These are phyloP conservation scores for Agrochola circellaris DNA, from an alignment of 2,888 invertebrate species.

Conservation along the genomic window DNA sequence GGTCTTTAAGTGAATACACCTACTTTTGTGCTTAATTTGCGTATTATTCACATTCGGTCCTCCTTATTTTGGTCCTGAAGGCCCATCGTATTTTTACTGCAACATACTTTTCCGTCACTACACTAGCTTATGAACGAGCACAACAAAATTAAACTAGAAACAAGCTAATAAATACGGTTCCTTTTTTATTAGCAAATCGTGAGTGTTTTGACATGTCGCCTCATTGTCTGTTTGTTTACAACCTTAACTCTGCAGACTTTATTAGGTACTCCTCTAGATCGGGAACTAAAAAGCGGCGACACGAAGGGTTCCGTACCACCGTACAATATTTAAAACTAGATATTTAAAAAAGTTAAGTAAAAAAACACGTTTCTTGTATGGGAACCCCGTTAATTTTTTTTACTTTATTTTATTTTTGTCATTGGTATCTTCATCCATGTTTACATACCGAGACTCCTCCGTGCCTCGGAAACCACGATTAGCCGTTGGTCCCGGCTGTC, in stretches of 20 bases:
- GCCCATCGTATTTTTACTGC: neutral
- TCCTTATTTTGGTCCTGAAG: neutral
- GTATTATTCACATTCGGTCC: neutral
- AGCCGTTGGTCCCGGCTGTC: no score
- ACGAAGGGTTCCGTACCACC: neutral
- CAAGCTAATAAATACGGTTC: slow-evolving; percentile 25
- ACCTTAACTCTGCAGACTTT: slow-evolving; percentile 41
- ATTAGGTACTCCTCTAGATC: slow-evolving; percentile 26
- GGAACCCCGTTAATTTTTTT: no score
- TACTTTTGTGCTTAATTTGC: neutral
- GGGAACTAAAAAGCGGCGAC: slow-evolving; percentile 11
- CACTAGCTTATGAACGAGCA: slow-evolving; percentile 1
- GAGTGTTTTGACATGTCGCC: slow-evolving; percentile 51
- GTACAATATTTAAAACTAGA: neutral
- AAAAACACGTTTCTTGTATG: no score
- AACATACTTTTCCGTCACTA: slow-evolving; percentile 11
- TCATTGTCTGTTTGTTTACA: slow-evolving; percentile 52
- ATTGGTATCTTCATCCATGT: no score
- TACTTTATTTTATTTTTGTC: no score
- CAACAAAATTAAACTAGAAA: slow-evolving; percentile 32
- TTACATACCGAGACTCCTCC: no score
- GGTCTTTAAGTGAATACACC: neutral
- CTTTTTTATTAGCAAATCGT: slow-evolving; percentile 47
- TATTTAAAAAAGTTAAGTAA: no score
- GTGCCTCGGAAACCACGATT: no score